Percentiles rank a stretch among this genome's conserved stretches.
Conservation (phyloP, 2,797 vertebrate genomes). For the Mus caroli region DNA sequence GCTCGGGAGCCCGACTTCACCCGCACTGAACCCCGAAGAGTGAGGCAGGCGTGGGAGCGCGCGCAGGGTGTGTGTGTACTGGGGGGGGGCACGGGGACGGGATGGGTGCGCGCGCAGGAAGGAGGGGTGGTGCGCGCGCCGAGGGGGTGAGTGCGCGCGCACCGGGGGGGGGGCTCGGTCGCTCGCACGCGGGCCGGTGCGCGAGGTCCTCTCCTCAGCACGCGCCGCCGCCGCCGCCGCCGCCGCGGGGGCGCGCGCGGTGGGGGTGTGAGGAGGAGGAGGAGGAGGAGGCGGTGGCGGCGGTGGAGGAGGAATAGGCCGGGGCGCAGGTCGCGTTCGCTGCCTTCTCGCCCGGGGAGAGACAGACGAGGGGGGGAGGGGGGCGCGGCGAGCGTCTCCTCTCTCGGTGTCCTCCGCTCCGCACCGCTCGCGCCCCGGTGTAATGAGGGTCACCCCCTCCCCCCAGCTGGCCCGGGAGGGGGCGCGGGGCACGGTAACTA, state of each 20-base stretch:
- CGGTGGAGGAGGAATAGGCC: slow-evolving; percentile 82
- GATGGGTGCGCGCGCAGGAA: too few relatives aligned
- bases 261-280: slow-evolving; percentile 66
- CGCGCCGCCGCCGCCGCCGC: slow-evolving; percentile 77
- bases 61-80: slow-evolving; percentile 11
- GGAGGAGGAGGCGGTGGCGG: slow-evolving; percentile 60
- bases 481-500: slow-evolving; percentile 85
- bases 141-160: slow-evolving; percentile 36
- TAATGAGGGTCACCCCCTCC: slow-evolving; percentile 84
- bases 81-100: slow-evolving; percentile 64
- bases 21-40: slow-evolving; percentile 87
- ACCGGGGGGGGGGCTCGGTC: slow-evolving; percentile 29
- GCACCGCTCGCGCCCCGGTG: slow-evolving; percentile 78
- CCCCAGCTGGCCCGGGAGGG: slow-evolving; percentile 84
- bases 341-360: slow-evolving; percentile 73
- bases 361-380: slow-evolving; percentile 78
- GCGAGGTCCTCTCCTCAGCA: slow-evolving; percentile 81
- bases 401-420: slow-evolving; percentile 47
- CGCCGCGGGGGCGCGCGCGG: slow-evolving; percentile 85
- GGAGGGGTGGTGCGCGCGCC: slow-evolving; percentile 69
- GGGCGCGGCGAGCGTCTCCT: slow-evolving; percentile 72
- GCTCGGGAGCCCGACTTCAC: slow-evolving; percentile 83
- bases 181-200: slow-evolving; percentile 79
- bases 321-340: slow-evolving; percentile 85
- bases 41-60: slow-evolving; percentile 78